Base-by-base conservation (phyloP, 2,888 invertebrate species). In the Oxycera nigricornis region DNA sequence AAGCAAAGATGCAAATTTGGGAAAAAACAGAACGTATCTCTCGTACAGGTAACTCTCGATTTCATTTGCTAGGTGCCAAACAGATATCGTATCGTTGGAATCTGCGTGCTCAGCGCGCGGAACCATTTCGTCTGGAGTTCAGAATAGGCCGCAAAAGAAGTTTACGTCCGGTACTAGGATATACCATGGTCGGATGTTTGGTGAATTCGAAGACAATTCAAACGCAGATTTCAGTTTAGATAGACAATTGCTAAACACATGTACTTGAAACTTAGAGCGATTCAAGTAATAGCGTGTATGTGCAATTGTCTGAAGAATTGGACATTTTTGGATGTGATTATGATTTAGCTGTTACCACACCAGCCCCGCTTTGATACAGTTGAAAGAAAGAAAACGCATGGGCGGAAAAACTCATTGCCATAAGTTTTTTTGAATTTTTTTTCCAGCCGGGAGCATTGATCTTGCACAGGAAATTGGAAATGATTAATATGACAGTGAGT, bases 71-170 rank as follows among this genome's bases (percentile, higher is more conserved):
- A 28, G 61, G 68, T 52, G 67, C 65, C 67, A 61, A 65, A 41
- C 57, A 68, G 72, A 74, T 72, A 62, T 65, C 50, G 41, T 26
- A 67, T 39, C 2, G 28, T 39, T 30, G 57, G 24, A 39, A 59
- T 59, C 72, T 39, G 39, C 72, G 68, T 61, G 70, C 2, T 76
- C 74, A 76, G 57, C 59, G 76, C 68, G 76, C 31, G 76, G 74
- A 74, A 76, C 76, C 31, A 55, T 55, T 52, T 52, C 14, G 70
- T 46, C 55, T 52, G 55, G 31, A 14, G 39, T 67, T 26, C 26
- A 67, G 52, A 70, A 55, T 70, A 50, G 52, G 55, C 41, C 22
- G 65, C 39, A 52, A 14, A 52, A 70, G 70, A 70, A 70, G 70
- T 35, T 20, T 52, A 31, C 70, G 52, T 70, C 70, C 70, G 70